These are phyloP conservation scores for Himantopus leucocephalus DNA, from an alignment of 2,113 vertebrate species.

Conservation along the genomic window DNA sequence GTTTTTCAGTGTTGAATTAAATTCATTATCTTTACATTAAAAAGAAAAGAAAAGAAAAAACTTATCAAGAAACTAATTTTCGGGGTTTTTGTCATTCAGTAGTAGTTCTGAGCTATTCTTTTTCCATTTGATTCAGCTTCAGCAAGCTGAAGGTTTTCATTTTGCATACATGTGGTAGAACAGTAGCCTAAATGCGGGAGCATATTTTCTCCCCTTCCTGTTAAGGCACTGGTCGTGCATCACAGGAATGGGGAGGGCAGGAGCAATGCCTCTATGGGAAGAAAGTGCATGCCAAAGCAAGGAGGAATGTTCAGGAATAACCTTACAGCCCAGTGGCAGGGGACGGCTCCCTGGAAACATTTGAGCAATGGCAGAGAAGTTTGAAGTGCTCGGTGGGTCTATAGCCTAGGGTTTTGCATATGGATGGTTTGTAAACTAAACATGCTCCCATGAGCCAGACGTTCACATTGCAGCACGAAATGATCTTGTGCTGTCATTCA, in stretches of 20 bases:
- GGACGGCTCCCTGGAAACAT: background rate
- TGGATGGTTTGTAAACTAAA: conserved; percentile 9
- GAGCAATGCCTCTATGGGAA: background rate
- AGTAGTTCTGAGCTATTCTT: background rate
- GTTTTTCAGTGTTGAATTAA: background rate
- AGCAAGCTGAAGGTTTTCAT: background rate
- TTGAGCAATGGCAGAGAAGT: background rate
- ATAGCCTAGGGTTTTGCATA: background rate
- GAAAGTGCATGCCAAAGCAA: background rate
- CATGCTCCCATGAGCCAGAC: background rate
- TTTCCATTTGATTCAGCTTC: background rate
- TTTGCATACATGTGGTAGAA: background rate
- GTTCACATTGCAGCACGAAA: background rate
- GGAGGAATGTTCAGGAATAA: conserved; percentile 49
- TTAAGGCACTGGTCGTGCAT: background rate
- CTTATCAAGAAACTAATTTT: background rate
- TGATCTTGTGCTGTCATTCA: conserved; percentile 50
- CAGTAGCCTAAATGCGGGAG: background rate
- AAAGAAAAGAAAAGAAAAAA: background rate
- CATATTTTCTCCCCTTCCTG: background rate
- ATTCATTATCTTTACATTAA: background rate
- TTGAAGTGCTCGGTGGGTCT: background rate
- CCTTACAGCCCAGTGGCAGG: background rate
- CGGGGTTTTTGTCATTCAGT: background rate
- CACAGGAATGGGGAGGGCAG: background rate